Conservation (phyloP, 2,888 invertebrate species). For the Acrobasis suavella region DNA sequence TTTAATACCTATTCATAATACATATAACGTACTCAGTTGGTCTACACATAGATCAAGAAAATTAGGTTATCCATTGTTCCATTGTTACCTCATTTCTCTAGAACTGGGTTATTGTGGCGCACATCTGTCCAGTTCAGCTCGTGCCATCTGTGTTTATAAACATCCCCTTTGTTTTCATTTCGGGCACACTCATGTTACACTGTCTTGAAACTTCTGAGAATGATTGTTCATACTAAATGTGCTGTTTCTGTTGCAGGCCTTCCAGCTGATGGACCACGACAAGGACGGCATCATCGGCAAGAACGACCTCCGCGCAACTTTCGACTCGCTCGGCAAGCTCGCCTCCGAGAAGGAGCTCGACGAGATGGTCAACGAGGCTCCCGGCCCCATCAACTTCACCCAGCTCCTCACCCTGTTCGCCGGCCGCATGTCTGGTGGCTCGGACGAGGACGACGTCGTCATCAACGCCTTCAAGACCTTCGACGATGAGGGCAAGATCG, state of each 20-base stretch:
- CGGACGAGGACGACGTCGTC: conserved; percentile 96
- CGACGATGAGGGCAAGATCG: conserved; percentile 93
- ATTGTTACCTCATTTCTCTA: conserved; percentile 31
- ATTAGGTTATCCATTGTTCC: conserved; percentile 8
- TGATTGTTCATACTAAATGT: neutral
- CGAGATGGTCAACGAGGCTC: conserved; percentile 92
- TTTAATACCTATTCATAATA: too few species aligned
- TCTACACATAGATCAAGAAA: neutral
- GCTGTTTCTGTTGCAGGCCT: conserved; percentile 83
- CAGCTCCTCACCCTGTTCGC: conserved; percentile 96
- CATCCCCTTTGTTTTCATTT: conserved; percentile 37
- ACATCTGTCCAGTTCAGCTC: conserved; percentile 41
- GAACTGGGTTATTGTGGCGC: conserved; percentile 36
- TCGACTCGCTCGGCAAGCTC: conserved; percentile 95
- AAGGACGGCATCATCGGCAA: conserved; percentile 96
- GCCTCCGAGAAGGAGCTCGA: conserved; percentile 95
- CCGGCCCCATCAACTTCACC: conserved; percentile 97
- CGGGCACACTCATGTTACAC: neutral
- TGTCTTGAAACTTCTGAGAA: conserved; percentile 5
- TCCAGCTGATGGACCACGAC: conserved; percentile 97
- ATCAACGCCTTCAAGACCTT: conserved; percentile 96
- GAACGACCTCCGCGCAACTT: conserved; percentile 94
- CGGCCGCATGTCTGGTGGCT: conserved; percentile 94
- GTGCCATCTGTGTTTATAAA: conserved; percentile 59
- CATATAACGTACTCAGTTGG: too few species aligned